Percentiles rank a stretch among this genome's conserved stretches.
These are phyloP conservation scores for Neopelma chrysocephalum DNA, from an alignment of 2,797 vertebrate genomes.

Conservation along the genomic window DNA sequence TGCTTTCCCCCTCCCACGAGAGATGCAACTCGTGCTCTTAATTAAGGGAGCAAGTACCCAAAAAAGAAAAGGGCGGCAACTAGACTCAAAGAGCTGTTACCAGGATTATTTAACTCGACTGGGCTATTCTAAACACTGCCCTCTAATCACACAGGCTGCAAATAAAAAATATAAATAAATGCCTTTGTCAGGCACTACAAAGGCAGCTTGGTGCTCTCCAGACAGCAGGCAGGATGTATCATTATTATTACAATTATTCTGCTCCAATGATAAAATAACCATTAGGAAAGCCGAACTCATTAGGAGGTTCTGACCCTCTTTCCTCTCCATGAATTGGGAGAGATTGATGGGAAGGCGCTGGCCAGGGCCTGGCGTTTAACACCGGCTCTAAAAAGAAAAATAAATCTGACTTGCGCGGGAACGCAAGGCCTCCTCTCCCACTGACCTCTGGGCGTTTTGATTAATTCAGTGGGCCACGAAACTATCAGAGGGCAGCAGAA, in stretches of 20 bases:
- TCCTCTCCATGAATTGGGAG: background rate
- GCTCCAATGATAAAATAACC: conserved; percentile 42
- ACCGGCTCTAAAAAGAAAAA: background rate
- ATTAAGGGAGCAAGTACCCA: conserved; percentile 32
- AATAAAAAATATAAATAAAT: conserved; percentile 42
- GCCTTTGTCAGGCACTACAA: conserved; percentile 37
- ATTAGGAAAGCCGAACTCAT: conserved; percentile 42
- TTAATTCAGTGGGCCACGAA: background rate
- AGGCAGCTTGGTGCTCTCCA: background rate
- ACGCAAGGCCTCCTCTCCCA: background rate
- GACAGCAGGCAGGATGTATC: conserved; percentile 16
- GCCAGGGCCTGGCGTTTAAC: background rate
- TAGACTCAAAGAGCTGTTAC: background rate
- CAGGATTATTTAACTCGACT: background rate
- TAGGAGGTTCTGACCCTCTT: conserved; percentile 13
- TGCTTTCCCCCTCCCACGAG: background rate
- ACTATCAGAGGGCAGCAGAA: background rate
- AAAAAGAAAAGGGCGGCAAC: conserved; percentile 43
- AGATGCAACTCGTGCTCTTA: conserved; percentile 22
- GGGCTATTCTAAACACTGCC: conserved; percentile 19
- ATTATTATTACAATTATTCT: conserved; percentile 38
- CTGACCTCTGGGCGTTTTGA: background rate
- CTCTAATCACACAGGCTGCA: conserved; percentile 42
- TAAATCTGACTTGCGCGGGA: background rate
- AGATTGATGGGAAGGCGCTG: conserved; percentile 6